Base-by-base conservation (phyloP, 2,888 invertebrate genomes). In the Lycocerus yunnanus region DNA sequence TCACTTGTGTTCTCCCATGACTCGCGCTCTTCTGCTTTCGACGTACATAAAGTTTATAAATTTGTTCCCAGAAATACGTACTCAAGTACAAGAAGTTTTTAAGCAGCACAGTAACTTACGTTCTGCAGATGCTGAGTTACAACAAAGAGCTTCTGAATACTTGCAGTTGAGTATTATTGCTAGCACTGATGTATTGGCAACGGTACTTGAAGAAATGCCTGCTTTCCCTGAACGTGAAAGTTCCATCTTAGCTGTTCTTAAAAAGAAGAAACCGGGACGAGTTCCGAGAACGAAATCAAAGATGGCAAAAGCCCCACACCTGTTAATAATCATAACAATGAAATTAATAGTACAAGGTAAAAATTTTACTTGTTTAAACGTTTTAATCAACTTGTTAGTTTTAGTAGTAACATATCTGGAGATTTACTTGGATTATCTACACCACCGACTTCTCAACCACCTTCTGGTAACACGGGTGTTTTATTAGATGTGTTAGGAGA, bases 41-140 rank as follows among this genome's bases (percentile, higher is more conserved):
- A 99, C 99, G 8, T 99, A 99, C 86, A 97, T 99, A 82, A 99
- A 99, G 89, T 99, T 99, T 87, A 95, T 99, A 78, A 99, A 99
- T 89, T 91, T 99, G 69, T 99, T 99, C 88, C 98, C 99, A 68
- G 99, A 99, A 90, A 99, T 99, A 84, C 96, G 98, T 88, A 91
- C 92, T 78, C 95, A 96, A 83, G 97, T 78, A 9, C 97, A 98
- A 88, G 96, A 97, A 87, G 96, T 99, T 80, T 96, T 97, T 87
- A 91, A 92, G 81, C 95, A 95, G 84, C 97, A 99, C 86, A 98
- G 97, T 84, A 99, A 99, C 88, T 89, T 99, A 80, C 92, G 97
- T 58, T 98, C 97, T 82, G 97, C 99, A 15, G 99, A 99, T 89
- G 99, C 98, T 27, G 99, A 99, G 87, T 88, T 99, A 74, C 99